Base-by-base conservation (phyloP, 2,113 vertebrate genomes). In the Taurulus bubalis region DNA sequence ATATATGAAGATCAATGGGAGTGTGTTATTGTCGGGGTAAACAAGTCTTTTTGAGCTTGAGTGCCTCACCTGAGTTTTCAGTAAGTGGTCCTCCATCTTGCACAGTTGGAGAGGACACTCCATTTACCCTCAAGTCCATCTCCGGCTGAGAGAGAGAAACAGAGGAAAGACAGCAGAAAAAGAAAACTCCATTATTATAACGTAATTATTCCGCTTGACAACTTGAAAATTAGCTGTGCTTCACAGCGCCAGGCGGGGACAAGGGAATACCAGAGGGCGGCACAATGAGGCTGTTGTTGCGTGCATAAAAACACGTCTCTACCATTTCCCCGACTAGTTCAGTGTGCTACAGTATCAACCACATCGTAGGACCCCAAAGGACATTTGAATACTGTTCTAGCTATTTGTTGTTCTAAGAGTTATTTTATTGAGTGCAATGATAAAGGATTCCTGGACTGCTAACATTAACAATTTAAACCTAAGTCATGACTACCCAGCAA, bases 91-190 rank as follows among this genome's bases (percentile, higher is more conserved):
- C 92, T 26, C 86, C 56, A 36, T 97, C 96, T 30, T 96, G 95
- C 77, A 94, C 96, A 14, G 94, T 79, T 67, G 95, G 96, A 2
- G 96, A 95, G 30, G 96, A 96, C 59, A 97, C 65, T 0, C 97
- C 97, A 0, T 99, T 99, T 84, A 98, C 85, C 66, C 93, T 95
- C 5, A 95, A 91, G 82, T 98, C 96, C 2, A 95, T 92, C 62
- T 97, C 97, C 0, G 98, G 98, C 98, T 99, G 89, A 82, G 64
- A 72, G 20, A 51, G 42, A 79, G 26, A 40, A 2, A 38, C 80
- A 8, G 12, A 83, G 11, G 53, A 30, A 32, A 51, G 70, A 74
- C 26, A 36, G 6, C 55, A 45, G 28, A 77, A 36, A 77, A 49
- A 56, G 9, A 72, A 71, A 82, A 62, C 22, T 63, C 56, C 51